These are phyloP conservation scores for Thripadectes ignobilis DNA, from an alignment of 2,797 vertebrate species.

Conservation along the genomic window DNA sequence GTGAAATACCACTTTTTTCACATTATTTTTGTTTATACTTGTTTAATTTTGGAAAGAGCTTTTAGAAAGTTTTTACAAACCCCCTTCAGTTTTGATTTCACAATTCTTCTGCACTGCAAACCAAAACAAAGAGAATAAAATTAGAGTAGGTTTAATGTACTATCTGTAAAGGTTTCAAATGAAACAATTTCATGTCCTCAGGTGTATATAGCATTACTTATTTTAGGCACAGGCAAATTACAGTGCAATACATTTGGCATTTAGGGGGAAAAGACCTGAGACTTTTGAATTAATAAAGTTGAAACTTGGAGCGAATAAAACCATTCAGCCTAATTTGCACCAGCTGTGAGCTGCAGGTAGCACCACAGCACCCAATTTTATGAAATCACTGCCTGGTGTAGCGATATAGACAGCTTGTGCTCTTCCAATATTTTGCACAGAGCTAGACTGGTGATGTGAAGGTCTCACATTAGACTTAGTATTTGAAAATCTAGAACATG, in stretches of 20 bases:
- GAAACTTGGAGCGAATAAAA: not conserved
- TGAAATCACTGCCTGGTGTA: not conserved
- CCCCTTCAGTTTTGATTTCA: not conserved
- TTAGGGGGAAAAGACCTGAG: not conserved
- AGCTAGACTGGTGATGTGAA: not conserved
- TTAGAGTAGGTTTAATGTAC: not conserved
- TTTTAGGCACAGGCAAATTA: not conserved
- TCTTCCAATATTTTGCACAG: not conserved
- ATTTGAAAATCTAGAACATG: not conserved
- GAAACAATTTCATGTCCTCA: not conserved
- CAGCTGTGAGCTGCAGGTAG: not conserved
- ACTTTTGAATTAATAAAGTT: not conserved
- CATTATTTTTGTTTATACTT: not conserved
- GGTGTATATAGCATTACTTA: not conserved
- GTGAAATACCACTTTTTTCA: not conserved
- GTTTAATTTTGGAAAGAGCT: not conserved
- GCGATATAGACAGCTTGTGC: not conserved
- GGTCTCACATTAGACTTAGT: not conserved
- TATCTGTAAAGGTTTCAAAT: not conserved
- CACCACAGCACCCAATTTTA: not conserved
- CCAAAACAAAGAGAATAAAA: not conserved
- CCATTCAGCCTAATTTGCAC: not conserved
- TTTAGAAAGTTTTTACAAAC: not conserved
- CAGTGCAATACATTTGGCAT: not conserved
- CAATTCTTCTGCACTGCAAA: not conserved